phyloP scores from a whole-genome alignment of 2,797 vertebrate species.

The Sylvilagus floridanus region DNA sequence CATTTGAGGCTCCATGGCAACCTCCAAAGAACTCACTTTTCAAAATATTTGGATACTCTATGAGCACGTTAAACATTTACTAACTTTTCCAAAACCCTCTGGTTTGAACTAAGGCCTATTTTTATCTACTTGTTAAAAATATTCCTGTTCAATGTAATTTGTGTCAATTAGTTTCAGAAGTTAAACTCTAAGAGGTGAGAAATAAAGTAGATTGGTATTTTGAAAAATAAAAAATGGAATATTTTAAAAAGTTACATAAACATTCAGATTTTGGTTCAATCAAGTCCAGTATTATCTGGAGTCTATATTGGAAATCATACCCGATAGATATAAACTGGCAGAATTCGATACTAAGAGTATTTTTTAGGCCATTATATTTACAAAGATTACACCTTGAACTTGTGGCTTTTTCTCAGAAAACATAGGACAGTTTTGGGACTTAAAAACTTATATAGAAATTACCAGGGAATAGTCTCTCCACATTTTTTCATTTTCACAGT shows the following conservation, averaged over 20 bases:
- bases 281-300: neutral
- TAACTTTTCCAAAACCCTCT: conserved; percentile 65
- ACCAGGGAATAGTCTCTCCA: neutral
- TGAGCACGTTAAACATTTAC: conserved; percentile 70
- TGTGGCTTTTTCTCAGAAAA: neutral
- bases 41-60: conserved; percentile 75
- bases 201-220: conserved; percentile 38
- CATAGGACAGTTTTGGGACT: neutral
- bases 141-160: conserved; percentile 1
- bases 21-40: conserved; percentile 71
- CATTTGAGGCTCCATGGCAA: conserved; percentile 75
- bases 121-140: conserved; percentile 50
- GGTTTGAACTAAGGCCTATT: conserved; percentile 40
- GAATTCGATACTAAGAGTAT: neutral
- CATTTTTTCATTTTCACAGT: neutral
- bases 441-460: neutral
- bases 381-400: neutral
- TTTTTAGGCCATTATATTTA: neutral
- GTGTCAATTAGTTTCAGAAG: conserved; percentile 50
- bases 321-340: neutral
- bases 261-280: neutral
- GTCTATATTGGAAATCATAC: neutral
- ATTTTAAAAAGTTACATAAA: conserved; percentile 31
- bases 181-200: neutral
- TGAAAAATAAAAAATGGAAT: conserved; percentile 2